phyloP scores from a whole-genome alignment of 2,888 invertebrate genomes.

The Cheilosia impressa region DNA sequence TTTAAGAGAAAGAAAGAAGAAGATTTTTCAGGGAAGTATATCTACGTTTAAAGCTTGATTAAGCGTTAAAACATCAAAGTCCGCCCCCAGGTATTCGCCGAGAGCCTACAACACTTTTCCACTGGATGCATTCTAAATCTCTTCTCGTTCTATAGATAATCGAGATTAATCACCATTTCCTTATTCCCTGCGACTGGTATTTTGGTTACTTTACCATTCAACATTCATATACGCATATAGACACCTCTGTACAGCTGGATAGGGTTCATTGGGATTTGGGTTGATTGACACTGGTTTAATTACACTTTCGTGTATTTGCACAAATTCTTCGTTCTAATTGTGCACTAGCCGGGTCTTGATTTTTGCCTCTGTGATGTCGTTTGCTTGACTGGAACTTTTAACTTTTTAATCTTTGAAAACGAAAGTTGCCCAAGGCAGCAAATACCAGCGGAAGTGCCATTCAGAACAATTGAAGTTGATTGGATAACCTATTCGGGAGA shows the following conservation, averaged over 20 bases:
- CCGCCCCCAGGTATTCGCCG: too few relatives aligned
- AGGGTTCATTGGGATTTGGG: slow-evolving; percentile 21
- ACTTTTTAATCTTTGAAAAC: slow-evolving; percentile 57
- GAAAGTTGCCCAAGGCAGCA: slow-evolving; percentile 44
- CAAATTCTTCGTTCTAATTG: slow-evolving; percentile 18
- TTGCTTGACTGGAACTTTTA: slow-evolving; percentile 53
- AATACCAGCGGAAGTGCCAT: slow-evolving; percentile 66
- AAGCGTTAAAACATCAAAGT: too few relatives aligned
- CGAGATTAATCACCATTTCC: too few relatives aligned
- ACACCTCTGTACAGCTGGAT: background rate
- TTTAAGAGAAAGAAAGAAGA: too few relatives aligned
- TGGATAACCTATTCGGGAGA: slow-evolving; percentile 57
- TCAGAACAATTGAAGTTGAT: slow-evolving; percentile 69
- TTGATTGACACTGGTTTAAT: slow-evolving; percentile 69
- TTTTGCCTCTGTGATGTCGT: slow-evolving; percentile 48
- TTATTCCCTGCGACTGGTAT: too few relatives aligned
- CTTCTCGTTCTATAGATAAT: too few relatives aligned
- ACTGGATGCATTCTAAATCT: too few relatives aligned
- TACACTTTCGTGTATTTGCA: slow-evolving; percentile 52
- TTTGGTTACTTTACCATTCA: too few relatives aligned
- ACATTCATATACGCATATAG: too few relatives aligned
- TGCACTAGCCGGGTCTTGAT: background rate
- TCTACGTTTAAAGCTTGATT: too few relatives aligned
- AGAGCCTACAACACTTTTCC: too few relatives aligned
- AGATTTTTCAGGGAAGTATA: too few relatives aligned